Percentiles rank a stretch among this genome's conserved stretches.
phyloP scores from a whole-genome alignment of 2,113 vertebrate genomes.

The Oreochromis aureus region DNA sequence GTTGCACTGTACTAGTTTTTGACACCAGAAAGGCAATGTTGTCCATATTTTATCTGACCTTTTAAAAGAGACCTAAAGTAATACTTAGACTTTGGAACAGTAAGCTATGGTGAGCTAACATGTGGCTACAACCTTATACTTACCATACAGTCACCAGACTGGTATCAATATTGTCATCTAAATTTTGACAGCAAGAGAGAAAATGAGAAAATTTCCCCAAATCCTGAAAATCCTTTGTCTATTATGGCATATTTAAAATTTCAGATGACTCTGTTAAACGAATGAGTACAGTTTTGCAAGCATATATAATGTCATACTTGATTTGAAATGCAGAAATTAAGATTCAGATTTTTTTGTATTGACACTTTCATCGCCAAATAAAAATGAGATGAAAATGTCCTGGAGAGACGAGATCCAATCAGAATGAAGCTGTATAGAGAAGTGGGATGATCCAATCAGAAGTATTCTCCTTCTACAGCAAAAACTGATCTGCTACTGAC shows the following conservation, averaged over 20 bases:
- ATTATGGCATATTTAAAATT: not conserved
- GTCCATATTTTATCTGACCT: not conserved
- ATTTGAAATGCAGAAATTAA: not conserved
- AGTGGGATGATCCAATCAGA: not conserved
- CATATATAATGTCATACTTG: not conserved
- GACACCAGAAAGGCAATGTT: not conserved
- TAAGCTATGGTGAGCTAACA: not conserved
- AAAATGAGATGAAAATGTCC: not conserved
- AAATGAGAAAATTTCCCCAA: not conserved
- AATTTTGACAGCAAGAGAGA: not conserved
- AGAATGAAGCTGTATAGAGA: not conserved
- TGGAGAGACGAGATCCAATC: not conserved
- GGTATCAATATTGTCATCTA: not conserved
- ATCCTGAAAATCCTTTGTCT: not conserved
- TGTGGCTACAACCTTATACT: not conserved
- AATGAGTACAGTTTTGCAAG: not conserved
- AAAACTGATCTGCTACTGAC: not conserved
- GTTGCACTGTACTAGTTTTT: not conserved
- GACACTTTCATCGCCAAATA: not conserved
- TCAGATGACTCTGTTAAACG: not conserved
- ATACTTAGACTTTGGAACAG: not conserved
- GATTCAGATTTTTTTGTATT: not conserved
- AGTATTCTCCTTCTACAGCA: not conserved
- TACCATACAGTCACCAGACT: not conserved
- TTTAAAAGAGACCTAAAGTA: rapidly evolving